Evolutionary conservation across 2,888 invertebrate genomes (phyloP).

Genomic region (Carcina quercana): DNA sequence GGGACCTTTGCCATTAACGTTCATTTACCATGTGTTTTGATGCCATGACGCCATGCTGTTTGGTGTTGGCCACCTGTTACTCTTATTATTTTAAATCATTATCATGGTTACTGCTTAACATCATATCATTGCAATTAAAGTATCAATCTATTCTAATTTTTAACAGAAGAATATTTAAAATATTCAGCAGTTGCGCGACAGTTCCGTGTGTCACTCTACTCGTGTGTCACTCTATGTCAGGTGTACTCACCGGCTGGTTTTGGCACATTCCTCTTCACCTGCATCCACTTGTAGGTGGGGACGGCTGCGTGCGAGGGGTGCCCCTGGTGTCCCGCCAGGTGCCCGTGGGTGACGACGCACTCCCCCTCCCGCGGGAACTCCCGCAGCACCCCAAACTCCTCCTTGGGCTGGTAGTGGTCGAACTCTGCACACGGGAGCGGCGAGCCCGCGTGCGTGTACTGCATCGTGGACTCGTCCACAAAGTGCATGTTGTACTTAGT

Average conservation of each 20-base stretch:
- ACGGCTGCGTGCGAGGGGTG: slow-evolving; percentile 77
- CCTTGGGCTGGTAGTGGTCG: slow-evolving; percentile 77
- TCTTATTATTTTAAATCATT: no score
- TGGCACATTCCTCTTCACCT: slow-evolving; percentile 96
- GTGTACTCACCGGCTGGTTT: slow-evolving; percentile 89
- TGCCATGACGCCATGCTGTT: no score
- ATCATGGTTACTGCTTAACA: no score
- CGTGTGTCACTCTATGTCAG: no score
- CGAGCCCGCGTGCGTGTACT: slow-evolving; percentile 53
- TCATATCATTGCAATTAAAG: no score
- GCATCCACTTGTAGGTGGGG: slow-evolving; percentile 99
- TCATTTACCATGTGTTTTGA: no score
- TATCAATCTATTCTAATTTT: no score
- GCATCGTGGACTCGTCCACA: slow-evolving; percentile 57
- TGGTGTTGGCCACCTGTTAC: no score
- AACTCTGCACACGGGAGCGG: slow-evolving; percentile 75
- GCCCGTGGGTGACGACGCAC: slow-evolving; percentile 44
- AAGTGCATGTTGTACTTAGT: slow-evolving; percentile 72
- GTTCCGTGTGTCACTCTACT: no score
- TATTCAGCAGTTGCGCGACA: no score
- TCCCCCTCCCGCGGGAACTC: slow-evolving; percentile 52
- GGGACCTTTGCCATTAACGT: no score
- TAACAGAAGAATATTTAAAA: no score
- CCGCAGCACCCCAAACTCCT: slow-evolving; percentile 67
- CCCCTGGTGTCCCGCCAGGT: slow-evolving; percentile 43